Conservation (phyloP, 2,113 vertebrate species). For the Prunella fulvescens region DNA sequence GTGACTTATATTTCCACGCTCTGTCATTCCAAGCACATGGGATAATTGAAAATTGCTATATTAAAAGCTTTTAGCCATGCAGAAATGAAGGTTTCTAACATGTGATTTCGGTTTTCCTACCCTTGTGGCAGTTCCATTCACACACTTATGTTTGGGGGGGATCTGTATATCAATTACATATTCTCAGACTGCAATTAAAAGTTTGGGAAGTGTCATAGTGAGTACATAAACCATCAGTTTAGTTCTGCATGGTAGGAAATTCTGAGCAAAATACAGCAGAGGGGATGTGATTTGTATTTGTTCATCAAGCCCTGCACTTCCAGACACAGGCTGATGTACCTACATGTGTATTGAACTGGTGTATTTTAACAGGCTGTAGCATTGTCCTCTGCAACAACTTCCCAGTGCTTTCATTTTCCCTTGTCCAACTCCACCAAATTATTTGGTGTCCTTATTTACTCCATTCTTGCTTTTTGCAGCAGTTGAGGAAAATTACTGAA, state of each 20-base stretch:
- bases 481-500: neutral
- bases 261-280: neutral
- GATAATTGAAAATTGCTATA: neutral
- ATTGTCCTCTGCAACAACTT: neutral
- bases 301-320: neutral
- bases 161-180: neutral
- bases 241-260: neutral
- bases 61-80: neutral
- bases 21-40: neutral
- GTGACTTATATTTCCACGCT: neutral
- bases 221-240: neutral
- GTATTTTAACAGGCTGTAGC: neutral
- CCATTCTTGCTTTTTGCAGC: neutral
- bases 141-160: accelerated
- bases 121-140: neutral
- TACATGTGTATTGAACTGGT: neutral
- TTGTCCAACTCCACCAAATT: neutral
- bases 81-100: neutral
- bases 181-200: neutral
- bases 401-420: neutral
- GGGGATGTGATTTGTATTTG: neutral
- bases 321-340: neutral
- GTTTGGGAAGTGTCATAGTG: neutral
- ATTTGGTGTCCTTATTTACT: neutral
- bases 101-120: neutral